Base-by-base conservation (phyloP, 2,888 invertebrate genomes). In the Nemotelus nigrinus region DNA sequence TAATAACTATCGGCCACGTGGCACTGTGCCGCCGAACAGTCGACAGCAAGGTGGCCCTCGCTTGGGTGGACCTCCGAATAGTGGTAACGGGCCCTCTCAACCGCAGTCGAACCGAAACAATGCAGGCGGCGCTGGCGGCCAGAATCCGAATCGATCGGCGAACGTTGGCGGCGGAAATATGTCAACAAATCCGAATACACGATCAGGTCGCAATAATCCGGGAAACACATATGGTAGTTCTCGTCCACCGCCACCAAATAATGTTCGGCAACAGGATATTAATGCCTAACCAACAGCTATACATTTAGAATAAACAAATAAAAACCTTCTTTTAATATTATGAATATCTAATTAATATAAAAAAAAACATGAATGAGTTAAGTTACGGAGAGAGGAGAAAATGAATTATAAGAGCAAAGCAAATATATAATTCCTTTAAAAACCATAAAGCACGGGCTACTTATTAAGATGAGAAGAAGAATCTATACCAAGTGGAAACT, bases 61-160 rank as follows among this genome's bases (percentile, higher is more conserved):
- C 7, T 8, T 64, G 10, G 81, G 83, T 10, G 82, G 82, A 8
- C 81, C 82, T 39, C 44, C 53, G 6, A 83, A 83, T 41, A 81
- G 80, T 75, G 81, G 81, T 55, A 80, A 80, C 41, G 77, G 72
- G 63, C 50, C 63, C 43, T 25, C 50, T n/a, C 58, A 44, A n/a
- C 8, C 68, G 39, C 77, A 41, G n/a, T 43, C 74, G 6, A 55
- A 41, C 8, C 74, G 74, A 39, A 74, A 74, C 41, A 60, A 44
- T 70, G 8, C 55, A 8, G 68, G 68, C 48, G 50, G 39, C 10
- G 48, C 25, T 5, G 74, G 60, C 3, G 63, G 63, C 41, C 5
- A 10, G 7, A 57, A 57, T 10, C 57, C 57, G 25, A 72, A 58
- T 47, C 55, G 71, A 58, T 44, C 71, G 2, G 44, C 71, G 5